phyloP scores from a whole-genome alignment of 2,888 invertebrate genomes.

The Ectobius pallidus region DNA sequence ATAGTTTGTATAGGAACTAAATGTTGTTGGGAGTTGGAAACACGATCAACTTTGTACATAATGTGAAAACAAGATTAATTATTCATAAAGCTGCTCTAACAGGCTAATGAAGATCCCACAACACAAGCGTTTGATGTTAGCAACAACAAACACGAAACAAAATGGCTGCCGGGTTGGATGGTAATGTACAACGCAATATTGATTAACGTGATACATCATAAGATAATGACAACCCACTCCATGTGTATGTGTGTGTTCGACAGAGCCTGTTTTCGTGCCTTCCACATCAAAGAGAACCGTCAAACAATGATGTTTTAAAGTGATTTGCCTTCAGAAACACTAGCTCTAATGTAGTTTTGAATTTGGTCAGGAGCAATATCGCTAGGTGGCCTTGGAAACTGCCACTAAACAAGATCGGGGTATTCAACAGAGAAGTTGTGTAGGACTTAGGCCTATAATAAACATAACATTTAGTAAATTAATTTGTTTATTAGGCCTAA shows the following conservation, averaged over 20 bases:
- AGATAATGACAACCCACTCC: conserved; percentile 24
- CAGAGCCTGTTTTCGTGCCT: not conserved
- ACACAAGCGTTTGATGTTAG: conserved; percentile 32
- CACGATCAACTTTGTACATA: conserved; percentile 19
- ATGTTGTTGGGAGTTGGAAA: not conserved
- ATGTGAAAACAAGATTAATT: conserved; percentile 25
- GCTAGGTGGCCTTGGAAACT: too few relatives aligned
- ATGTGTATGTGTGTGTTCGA: too few relatives aligned
- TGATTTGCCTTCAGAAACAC: not conserved
- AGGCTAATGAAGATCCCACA: conserved; percentile 33
- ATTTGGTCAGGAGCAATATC: not conserved
- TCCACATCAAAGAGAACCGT: conserved; percentile 19
- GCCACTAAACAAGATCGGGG: too few relatives aligned
- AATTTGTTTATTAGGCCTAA: too few relatives aligned
- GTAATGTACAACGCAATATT: conserved; percentile 28
- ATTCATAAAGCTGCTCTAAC: conserved; percentile 17
- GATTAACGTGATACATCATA: conserved; percentile 35
- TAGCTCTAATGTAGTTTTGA: not conserved
- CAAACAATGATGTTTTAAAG: conserved; percentile 8
- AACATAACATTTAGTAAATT: too few relatives aligned
- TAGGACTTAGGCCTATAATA: too few relatives aligned
- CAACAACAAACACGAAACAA: conserved; percentile 32
- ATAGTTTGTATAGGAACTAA: conserved; percentile 5
- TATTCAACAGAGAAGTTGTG: too few relatives aligned
- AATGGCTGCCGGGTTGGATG: conserved; percentile 31